phyloP scores from a whole-genome alignment of 1,140 invertebrate genomes.

The Bombus waltoni region DNA sequence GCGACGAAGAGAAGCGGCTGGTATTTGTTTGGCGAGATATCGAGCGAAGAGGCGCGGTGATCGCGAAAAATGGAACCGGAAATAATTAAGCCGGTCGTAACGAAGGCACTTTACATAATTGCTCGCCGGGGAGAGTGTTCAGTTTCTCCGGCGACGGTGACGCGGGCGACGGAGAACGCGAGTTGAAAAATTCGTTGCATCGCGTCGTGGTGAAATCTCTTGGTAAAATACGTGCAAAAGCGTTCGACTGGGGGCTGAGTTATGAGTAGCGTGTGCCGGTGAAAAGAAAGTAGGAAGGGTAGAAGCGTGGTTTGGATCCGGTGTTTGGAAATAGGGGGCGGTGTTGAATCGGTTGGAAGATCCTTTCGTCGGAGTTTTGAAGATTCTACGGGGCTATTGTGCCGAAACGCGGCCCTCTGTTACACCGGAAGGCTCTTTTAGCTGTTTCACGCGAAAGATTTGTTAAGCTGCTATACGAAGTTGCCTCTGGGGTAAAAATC shows the following conservation, averaged over 20 bases:
- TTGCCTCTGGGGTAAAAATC: neutral
- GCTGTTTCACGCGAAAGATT: neutral
- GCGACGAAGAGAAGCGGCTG: neutral
- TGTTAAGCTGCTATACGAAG: neutral
- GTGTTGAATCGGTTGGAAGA: neutral
- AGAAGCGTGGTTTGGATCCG: neutral
- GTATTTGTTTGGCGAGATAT: neutral
- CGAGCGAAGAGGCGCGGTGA: neutral
- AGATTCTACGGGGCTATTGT: neutral
- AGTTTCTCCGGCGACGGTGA: neutral
- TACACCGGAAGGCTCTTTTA: neutral
- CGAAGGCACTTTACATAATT: slow-evolving; percentile 33
- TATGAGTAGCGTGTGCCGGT: neutral
- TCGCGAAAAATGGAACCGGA: slow-evolving; percentile 9
- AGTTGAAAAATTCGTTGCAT: neutral
- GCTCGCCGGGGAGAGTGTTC: neutral
- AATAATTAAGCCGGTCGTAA: slow-evolving; percentile 24
- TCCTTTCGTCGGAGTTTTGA: neutral
- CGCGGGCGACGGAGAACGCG: no score
- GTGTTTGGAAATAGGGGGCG: neutral
- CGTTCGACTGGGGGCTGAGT: neutral
- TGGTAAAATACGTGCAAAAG: neutral
- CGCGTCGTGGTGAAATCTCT: neutral
- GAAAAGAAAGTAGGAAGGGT: neutral
- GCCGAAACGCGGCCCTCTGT: no score